phyloP scores from a whole-genome alignment of 2,797 vertebrate genomes.

The Xiphorhynchus erythropygius region DNA sequence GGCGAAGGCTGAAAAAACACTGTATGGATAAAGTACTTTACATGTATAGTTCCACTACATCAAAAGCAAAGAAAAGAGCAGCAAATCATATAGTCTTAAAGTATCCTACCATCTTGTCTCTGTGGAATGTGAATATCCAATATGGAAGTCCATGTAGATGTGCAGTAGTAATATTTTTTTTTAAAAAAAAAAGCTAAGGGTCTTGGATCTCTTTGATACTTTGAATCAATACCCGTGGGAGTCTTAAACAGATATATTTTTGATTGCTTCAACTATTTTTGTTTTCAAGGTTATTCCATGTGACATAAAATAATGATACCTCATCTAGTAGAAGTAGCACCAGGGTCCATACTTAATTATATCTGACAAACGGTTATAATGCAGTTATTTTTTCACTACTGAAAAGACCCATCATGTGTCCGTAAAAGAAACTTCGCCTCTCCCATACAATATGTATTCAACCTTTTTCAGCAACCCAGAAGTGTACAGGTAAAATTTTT shows the following conservation, averaged over 20 bases:
- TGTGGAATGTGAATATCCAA: neutral
- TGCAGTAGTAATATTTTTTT: neutral
- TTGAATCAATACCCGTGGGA: neutral
- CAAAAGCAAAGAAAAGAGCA: neutral
- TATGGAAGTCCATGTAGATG: neutral
- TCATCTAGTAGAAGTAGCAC: neutral
- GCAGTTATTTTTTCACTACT: neutral
- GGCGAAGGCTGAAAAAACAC: neutral
- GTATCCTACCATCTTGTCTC: neutral
- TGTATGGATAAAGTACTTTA: neutral
- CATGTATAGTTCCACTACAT: neutral
- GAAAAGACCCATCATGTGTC: neutral
- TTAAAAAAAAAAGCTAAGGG: neutral
- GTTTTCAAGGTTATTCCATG: neutral
- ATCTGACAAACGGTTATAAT: neutral
- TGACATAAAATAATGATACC: neutral
- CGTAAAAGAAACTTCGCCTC: neutral
- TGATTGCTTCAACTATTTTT: neutral
- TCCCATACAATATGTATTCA: rapidly evolving
- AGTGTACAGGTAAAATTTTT: neutral
- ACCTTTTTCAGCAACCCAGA: neutral
- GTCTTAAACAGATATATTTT: neutral
- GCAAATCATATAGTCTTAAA: neutral
- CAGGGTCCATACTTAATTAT: neutral
- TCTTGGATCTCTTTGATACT: neutral